Evolutionary conservation across 2,113 vertebrate species (phyloP).

Genomic region (Perccottus glenii): DNA sequence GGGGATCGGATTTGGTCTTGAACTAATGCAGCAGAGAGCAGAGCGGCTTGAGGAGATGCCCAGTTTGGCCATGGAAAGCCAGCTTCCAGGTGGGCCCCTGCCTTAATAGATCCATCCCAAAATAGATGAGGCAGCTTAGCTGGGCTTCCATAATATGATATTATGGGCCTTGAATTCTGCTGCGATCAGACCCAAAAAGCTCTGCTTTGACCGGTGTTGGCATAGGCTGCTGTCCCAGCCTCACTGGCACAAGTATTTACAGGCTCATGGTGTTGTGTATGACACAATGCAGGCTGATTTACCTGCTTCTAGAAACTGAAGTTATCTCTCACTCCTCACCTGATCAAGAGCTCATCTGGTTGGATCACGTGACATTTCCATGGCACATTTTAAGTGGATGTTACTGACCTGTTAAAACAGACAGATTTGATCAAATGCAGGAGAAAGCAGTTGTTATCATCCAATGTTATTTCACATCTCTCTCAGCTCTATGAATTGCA

Average conservation of each 20-base stretch:
- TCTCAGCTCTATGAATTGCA: slow-evolving; percentile 21
- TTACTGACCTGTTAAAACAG: slow-evolving; percentile 6
- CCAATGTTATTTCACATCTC: slow-evolving; percentile 12
- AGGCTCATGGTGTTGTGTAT: neutral
- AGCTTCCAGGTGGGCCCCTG: slow-evolving; percentile 47
- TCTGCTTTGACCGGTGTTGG: neutral
- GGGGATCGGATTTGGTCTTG: slow-evolving; percentile 53
- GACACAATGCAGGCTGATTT: neutral
- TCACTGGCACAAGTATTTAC: neutral
- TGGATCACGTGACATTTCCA: neutral
- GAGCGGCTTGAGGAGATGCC: slow-evolving; percentile 85
- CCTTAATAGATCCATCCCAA: slow-evolving; percentile 45
- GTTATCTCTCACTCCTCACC: neutral
- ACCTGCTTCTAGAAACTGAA: slow-evolving; percentile 6
- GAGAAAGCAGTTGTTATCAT: slow-evolving; percentile 18
- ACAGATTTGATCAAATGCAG: slow-evolving; percentile 19
- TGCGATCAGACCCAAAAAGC: slow-evolving; percentile 39
- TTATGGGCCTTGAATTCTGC: slow-evolving; percentile 48
- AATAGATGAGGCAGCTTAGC: slow-evolving; percentile 30
- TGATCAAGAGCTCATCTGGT: neutral
- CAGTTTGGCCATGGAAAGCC: slow-evolving; percentile 56
- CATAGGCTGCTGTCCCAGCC: neutral
- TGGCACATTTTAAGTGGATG: slow-evolving; percentile 21
- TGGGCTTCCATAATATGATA: slow-evolving; percentile 48
- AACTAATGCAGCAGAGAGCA: slow-evolving; percentile 86